Evolutionary conservation across 53 echinoderm and acorn worm species (phyloP), one percentile per base, ranked within the genome.

Genomic region (Echinometra lucunter): DNA sequence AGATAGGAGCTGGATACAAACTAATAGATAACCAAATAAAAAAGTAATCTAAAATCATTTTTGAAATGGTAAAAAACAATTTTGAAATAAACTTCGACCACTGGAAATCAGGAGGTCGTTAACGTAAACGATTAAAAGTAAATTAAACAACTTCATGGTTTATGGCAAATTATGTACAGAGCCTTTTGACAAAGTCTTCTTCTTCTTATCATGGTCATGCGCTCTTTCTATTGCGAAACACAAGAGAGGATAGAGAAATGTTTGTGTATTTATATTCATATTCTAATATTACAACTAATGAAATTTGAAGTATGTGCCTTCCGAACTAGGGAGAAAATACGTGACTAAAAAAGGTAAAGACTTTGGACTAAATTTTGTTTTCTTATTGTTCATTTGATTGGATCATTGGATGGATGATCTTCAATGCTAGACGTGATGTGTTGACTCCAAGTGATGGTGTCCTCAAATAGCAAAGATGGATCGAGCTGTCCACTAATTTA

Each of bases 381-480:
- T 81, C 44, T 5, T 42, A 81, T 74, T 21, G 81, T 81, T 40
- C 81, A 17, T 81, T 81, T 38, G 63, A 58, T 91, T 35, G 38
- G 91, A 3, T 66, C 1, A 45, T n/a, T 69, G 92, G 92, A 92
- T 92, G 27, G 92, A 92, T 92, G 74, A 53, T 28, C 17, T 42
- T 27, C 38, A 11, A 45, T 44, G 49, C 38, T 7, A 45, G 49
- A 45, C n/a, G 21, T 47, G 80, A 78, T 75, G 57, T 57, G 91
- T 56, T 92, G 75, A 92, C 56, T 78, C 57, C 57, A 75, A 53
- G 56, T 83, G 94, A 94, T 83, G 94, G 94, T 83, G 63, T 83
- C 58, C 32, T 57, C 82, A 60, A 94, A 82, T 94, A 94, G 63
- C 66, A 23, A 58, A 94, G 67, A 93, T 83, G 94, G 85, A 94